Percentiles rank a stretch among this genome's conserved stretches.
phyloP scores from a whole-genome alignment of 1,140 invertebrate genomes.

The Campoletis sonorensis region DNA sequence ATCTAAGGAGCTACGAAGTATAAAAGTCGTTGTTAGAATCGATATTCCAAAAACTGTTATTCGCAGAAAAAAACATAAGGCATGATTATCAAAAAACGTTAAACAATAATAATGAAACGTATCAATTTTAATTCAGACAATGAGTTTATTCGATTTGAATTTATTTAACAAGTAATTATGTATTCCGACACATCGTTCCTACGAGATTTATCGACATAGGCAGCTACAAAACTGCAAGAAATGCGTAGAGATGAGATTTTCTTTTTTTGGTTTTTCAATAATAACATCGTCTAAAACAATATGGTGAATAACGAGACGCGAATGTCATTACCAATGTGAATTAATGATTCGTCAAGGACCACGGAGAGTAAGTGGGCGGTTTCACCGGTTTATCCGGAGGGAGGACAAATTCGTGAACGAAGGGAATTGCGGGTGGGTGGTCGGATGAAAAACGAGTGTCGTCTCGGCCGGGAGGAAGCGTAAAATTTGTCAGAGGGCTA shows the following conservation, averaged over 20 bases:
- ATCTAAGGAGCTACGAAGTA: not conserved
- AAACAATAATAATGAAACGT: not conserved
- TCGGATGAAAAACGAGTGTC: not conserved
- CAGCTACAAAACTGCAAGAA: too few relatives aligned
- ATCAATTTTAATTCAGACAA: too few relatives aligned
- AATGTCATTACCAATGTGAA: conserved; percentile 11
- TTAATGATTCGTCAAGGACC: conserved; percentile 7
- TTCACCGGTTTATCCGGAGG: conserved; percentile 6
- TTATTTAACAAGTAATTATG: too few relatives aligned
- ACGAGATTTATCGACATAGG: too few relatives aligned
- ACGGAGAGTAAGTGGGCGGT: not conserved
- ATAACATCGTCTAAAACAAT: not conserved
- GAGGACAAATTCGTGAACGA: conserved; percentile 10
- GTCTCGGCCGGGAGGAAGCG: not conserved
- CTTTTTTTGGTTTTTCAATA: not conserved
- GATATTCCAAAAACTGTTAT: not conserved
- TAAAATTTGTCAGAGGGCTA: conserved; percentile 7
- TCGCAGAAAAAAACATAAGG: not conserved
- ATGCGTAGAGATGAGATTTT: too few relatives aligned
- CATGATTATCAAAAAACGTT: not conserved
- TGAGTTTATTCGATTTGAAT: too few relatives aligned
- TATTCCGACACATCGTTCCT: too few relatives aligned
- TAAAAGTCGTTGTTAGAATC: not conserved
- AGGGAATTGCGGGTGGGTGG: conserved; percentile 9
- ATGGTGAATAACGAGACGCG: not conserved